Conservation (phyloP, 2,888 invertebrate genomes). For the Athripsodes cinereus region DNA sequence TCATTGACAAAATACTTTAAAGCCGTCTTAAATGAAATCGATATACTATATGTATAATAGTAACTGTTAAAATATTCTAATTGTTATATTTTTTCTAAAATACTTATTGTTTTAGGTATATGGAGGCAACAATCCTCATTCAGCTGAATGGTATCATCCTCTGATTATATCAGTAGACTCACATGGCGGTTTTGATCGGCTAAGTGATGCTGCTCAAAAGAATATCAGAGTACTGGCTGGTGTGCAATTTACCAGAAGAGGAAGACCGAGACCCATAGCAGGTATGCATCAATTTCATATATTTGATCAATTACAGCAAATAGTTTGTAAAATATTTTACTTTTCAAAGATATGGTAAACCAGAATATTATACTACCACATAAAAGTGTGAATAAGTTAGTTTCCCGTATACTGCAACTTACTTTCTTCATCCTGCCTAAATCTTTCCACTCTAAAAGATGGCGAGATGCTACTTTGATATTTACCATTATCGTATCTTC, state of each 20-base stretch:
- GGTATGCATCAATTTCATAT: conserved; percentile 43
- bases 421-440: too few relatives aligned
- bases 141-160: conserved; percentile 80
- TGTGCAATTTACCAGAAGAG: conserved; percentile 75
- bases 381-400: too few relatives aligned
- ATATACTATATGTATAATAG: not conserved
- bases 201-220: conserved; percentile 63
- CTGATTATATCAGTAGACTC: conserved; percentile 82
- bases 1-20: too few relatives aligned
- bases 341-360: too few relatives aligned
- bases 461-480: too few relatives aligned
- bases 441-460: too few relatives aligned
- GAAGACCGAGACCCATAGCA: conserved; percentile 71
- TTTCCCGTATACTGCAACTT: too few relatives aligned
- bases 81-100: not conserved
- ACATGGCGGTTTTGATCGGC: conserved; percentile 72
- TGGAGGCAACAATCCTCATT: conserved; percentile 87
- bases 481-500: too few relatives aligned
- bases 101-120: conserved; percentile 39
- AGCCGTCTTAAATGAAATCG: too few relatives aligned
- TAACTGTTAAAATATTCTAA: not conserved
- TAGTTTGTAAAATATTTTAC: too few relatives aligned
- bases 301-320: too few relatives aligned
- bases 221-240: conserved; percentile 72
- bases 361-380: too few relatives aligned